Conservation (phyloP, 2,888 invertebrate species). For the Tachina grossa region DNA sequence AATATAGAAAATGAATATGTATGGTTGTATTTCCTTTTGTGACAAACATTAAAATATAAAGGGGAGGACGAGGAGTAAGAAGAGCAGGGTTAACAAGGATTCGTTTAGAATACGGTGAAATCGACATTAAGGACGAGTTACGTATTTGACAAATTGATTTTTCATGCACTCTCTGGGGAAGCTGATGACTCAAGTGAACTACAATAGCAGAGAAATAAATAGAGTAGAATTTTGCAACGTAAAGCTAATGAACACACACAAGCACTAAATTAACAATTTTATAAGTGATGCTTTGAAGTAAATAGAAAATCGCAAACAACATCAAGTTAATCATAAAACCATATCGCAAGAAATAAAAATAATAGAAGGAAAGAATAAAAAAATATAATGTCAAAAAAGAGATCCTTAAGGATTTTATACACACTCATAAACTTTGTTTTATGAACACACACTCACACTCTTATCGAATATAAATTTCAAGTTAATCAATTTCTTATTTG, state of each 20-base stretch:
- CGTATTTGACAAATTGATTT: conserved; percentile 74
- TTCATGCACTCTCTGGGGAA: conserved; percentile 72
- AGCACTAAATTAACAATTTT: conserved; percentile 20
- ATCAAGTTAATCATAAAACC: conserved; percentile 38
- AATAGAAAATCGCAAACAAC: conserved; percentile 10
- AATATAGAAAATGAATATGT: not conserved
- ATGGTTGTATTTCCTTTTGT: not conserved
- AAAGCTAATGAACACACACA: conserved; percentile 49
- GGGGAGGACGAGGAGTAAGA: not conserved
- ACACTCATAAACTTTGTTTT: conserved; percentile 1
- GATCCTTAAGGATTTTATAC: conserved; percentile 63
- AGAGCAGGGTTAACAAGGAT: conserved; percentile 44
- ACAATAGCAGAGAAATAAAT: conserved; percentile 8
- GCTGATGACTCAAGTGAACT: conserved; percentile 39
- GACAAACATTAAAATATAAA: not conserved
- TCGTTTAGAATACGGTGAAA: conserved; percentile 35
- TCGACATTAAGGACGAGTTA: conserved; percentile 64
- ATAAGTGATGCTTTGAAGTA: conserved; percentile 22
- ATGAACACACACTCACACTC: not conserved
- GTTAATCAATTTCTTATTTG: conserved; percentile 46
- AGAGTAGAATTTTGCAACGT: conserved; percentile 51
- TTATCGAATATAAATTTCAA: conserved; percentile 30
- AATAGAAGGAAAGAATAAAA: not conserved
- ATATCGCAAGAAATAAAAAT: conserved; percentile 22
- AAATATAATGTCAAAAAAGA: conserved; percentile 16